Conservation (phyloP, 1,140 invertebrate species). For the Halyomorpha halys region DNA sequence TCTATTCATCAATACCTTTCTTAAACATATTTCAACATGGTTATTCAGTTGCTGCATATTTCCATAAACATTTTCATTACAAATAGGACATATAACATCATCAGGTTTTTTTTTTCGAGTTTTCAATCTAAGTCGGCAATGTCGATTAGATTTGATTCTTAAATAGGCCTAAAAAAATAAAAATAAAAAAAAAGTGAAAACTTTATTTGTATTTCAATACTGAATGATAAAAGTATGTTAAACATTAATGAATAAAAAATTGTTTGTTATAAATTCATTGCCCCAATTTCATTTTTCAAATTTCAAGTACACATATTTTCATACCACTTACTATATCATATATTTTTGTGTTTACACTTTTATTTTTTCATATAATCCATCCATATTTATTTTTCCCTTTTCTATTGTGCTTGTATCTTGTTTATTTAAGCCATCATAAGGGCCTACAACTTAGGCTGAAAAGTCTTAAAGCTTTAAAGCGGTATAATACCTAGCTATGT, state of each 20-base stretch:
- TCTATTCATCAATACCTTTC: slow-evolving; percentile 37
- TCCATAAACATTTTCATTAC: slow-evolving; percentile 50
- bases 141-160: slow-evolving; percentile 67
- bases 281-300: too few species aligned
- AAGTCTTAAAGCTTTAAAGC: too few species aligned
- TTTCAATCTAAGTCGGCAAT: slow-evolving; percentile 53
- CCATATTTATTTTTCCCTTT: too few species aligned
- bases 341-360: too few species aligned
- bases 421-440: too few species aligned
- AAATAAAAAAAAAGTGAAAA: slow-evolving; percentile 33
- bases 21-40: slow-evolving; percentile 65
- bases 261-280: too few species aligned
- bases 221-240: not conserved
- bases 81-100: slow-evolving; percentile 62
- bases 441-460: too few species aligned
- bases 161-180: slow-evolving; percentile 67
- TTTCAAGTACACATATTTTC: too few species aligned
- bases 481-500: too few species aligned
- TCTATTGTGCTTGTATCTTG: too few species aligned
- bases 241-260: not conserved
- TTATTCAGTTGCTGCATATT: slow-evolving; percentile 59
- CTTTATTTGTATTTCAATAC: not conserved
- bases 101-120: slow-evolving; percentile 58
- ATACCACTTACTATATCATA: too few species aligned
- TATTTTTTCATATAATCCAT: too few species aligned